phyloP scores from a whole-genome alignment of 1,140 invertebrate genomes.

The Pseudomyrmex sp. region DNA sequence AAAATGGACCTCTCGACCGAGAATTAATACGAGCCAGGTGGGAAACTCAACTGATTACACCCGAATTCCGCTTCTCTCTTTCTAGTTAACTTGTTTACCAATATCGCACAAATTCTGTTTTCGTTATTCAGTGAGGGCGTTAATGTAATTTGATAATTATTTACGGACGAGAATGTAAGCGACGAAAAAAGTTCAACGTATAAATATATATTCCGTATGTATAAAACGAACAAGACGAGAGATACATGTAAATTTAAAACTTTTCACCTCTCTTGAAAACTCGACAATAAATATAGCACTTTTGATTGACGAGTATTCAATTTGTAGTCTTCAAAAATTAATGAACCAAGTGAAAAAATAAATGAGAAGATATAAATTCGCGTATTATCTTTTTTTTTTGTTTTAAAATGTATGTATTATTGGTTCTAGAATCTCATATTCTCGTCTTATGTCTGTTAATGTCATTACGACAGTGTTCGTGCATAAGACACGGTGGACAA shows the following conservation, averaged over 20 bases:
- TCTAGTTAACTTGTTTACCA: neutral
- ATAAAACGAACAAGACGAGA: no score
- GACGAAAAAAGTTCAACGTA: no score
- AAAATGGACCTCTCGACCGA: constrained; percentile 51
- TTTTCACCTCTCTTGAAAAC: neutral
- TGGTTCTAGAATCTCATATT: neutral
- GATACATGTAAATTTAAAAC: no score
- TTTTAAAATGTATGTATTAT: neutral
- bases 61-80: neutral
- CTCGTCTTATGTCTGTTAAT: neutral
- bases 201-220: no score
- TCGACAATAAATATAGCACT: neutral
- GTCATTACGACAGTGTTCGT: neutral
- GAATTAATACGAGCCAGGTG: constrained; percentile 25
- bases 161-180: no score
- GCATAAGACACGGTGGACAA: neutral
- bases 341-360: neutral
- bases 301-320: neutral
- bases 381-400: neutral
- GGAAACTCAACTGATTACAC: constrained; percentile 6
- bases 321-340: neutral
- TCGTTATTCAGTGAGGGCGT: no score
- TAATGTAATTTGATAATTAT: no score
- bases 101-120: neutral
- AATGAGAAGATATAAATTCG: neutral